A percentile compares a stretch with the other conserved stretches of the same genome.
Evolutionary conservation across 2,888 invertebrate genomes (phyloP).

Genomic region (Pristionchus japonicus): DNA sequence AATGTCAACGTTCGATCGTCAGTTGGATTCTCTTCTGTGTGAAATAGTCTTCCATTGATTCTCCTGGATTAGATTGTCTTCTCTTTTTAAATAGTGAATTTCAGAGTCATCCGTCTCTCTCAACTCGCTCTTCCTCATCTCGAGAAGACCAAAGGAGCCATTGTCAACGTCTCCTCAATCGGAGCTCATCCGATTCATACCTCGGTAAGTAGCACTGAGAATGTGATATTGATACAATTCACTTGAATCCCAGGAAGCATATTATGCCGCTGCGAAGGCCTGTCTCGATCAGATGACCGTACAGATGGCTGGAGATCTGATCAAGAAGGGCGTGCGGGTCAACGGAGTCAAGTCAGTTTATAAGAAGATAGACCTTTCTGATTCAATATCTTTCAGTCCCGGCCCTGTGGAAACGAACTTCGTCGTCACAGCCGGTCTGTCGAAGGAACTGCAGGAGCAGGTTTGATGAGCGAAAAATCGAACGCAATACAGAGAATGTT

Average conservation of each 20-base stretch:
- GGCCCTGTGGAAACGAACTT: not conserved
- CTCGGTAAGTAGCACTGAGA: not conserved
- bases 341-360: not conserved
- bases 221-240: too few relatives aligned
- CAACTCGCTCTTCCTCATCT: not conserved
- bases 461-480: not conserved
- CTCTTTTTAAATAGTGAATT: not conserved
- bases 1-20: conserved; percentile 5
- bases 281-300: not conserved
- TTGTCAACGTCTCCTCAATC: not conserved
- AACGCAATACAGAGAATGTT: not conserved
- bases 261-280: not conserved
- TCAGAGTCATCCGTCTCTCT: not conserved
- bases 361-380: not conserved
- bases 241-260: not conserved
- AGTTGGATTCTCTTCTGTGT: not conserved
- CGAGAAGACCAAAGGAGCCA: not conserved
- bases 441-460: conserved; percentile 12
- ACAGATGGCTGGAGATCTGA: not conserved
- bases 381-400: not conserved
- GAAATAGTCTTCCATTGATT: not conserved
- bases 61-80: not conserved
- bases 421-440: not conserved
- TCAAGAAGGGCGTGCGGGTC: not conserved
- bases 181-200: not conserved